Base-by-base conservation (phyloP, 1,140 invertebrate species). In the Drosophila ercepeae region DNA sequence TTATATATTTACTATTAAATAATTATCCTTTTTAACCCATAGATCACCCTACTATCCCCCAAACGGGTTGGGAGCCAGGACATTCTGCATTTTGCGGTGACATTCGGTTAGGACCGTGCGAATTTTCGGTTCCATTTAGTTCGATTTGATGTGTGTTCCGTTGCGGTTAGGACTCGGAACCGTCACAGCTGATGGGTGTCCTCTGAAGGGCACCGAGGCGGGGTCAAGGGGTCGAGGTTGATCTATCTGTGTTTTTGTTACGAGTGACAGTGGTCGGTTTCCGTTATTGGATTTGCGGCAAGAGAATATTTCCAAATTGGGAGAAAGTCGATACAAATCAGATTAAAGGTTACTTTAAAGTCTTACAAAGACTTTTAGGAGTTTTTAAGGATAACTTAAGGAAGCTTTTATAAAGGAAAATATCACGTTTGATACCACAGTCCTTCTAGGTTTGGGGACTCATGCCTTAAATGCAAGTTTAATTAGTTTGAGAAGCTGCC, bases 91-190 rank as follows among this genome's bases (percentile, higher is more conserved):
- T 65, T 53, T 77, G 78, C 54, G 78, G 79, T 78, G 50, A 32
- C 48, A 57, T 75, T 84, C 39, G 70, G 53, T 46, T 44, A 21
- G 50, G 36, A 46, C 45, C 68, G 74, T 83, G 75, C 59, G 73
- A 83, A 78, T 70, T 76, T 83, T 83, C 71, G 75, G 75, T 78
- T 57, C 74, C 57, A 78, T 84, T 84, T 75, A 75, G 75, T 74
- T 64, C 74, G 75, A 78, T 84, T 84, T 75, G 70, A 45, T 78
- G 78, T 70, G 64, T 83, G 79, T 70, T 74, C 78, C 70, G 44
- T 75, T 84, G 79, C 71, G 75, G 75, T 83, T 83, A 49, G 59
- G 71, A 83, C 74, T 70, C 75, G 63, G 41, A 25, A 58, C 27
- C 59, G 18, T 42, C 63, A 65, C 32, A 64, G 58, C 50, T 67